These are phyloP conservation scores for Tichodroma muraria DNA, from an alignment of 2,113 vertebrate genomes.

Conservation along the genomic window DNA sequence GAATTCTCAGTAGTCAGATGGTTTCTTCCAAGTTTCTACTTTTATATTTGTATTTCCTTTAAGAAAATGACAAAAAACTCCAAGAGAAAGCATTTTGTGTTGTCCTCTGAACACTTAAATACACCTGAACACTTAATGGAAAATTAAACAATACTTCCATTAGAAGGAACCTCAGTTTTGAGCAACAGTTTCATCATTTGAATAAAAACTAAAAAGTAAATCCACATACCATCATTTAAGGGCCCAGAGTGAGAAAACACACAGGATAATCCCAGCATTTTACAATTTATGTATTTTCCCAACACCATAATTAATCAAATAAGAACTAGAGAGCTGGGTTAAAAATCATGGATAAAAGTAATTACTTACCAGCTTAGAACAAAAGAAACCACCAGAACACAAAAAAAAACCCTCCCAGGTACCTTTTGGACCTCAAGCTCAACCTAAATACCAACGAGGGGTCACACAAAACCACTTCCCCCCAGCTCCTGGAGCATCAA, in stretches of 20 bases:
- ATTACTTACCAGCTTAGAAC: neutral
- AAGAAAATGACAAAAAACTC: too few species aligned
- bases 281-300: neutral
- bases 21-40: neutral
- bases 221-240: rapidly evolving
- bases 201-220: neutral
- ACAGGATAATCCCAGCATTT: neutral
- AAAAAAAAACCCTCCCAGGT: neutral
- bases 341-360: rapidly evolving
- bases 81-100: neutral
- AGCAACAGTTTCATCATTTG: neutral
- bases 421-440: rapidly evolving
- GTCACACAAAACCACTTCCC: neutral
- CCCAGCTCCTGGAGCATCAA: neutral
- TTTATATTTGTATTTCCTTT: neutral
- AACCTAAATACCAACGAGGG: neutral
- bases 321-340: neutral
- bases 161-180: neutral
- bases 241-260: neutral
- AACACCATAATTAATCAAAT: rapidly evolving
- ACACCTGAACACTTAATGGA: neutral
- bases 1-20: neutral
- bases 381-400: neutral
- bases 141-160: neutral
- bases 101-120: neutral